Evolutionary conservation across 30 jellyfish, hydroid and myxozoan species (phyloP), one percentile per base, ranked within the genome.

Genomic region (Morbakka virulenta): DNA sequence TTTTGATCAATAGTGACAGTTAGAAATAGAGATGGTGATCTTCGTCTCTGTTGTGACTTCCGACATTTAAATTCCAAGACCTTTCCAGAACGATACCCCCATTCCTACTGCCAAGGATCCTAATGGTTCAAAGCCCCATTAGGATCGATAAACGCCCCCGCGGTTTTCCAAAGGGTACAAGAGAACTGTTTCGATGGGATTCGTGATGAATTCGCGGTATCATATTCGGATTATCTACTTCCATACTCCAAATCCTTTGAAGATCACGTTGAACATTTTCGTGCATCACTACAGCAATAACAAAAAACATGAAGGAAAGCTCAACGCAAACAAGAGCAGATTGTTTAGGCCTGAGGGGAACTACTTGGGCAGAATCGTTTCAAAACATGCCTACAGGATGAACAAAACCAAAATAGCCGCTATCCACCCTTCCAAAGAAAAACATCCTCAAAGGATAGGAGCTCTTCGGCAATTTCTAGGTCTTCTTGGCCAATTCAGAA

Each of bases 81-180:
- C 87, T 21, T 35, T 62, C 14, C 28, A 24, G 20, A 20, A n/a
- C n/a, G n/a, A n/a, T n/a, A n/a, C n/a, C n/a, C n/a, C n/a, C n/a
- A n/a, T n/a, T n/a, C n/a, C n/a, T n/a, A n/a, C n/a, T n/a, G n/a
- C 87, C 87, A 52, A 21, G 85, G 13, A 36, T 69, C 14, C 32
- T 4, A 41, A 41, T 41, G 9, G 57, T 9, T 41, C 57, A 33
- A 87, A 64, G 33, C 64, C 27, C 89, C 87, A 12, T 76, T 76
- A 41, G 87, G 86, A 3, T 32, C 50, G 80, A 64, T 35, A 27
- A 67, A 64, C 64, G 25, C 85, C 51, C 87, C 87, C 26, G 87
- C 87, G 6, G 86, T 64, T 17, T 76, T 76, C 87, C 87, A 76
- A 48, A 49, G 87, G 4, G 29, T 49, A 31, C 64, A 63, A 87